phyloP scores from a whole-genome alignment of 2,113 vertebrate species.

The Tragelaphus imberbis region DNA sequence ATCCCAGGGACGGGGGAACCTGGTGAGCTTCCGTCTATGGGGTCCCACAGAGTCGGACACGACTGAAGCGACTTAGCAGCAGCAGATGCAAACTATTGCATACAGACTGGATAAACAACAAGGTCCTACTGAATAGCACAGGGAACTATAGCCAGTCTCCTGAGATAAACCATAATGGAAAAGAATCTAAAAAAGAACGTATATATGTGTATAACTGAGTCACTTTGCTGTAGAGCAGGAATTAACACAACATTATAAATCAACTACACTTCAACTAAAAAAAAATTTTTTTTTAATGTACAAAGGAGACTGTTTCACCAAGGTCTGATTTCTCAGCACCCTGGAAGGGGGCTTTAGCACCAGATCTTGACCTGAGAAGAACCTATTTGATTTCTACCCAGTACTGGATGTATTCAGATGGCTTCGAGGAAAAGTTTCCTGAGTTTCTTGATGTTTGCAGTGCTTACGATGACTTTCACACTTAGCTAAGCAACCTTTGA shows the following conservation, averaged over 20 bases:
- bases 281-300: neutral
- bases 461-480: conserved; percentile 8
- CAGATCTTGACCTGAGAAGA: neutral
- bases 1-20: too few species aligned
- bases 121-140: neutral
- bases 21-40: too few species aligned
- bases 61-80: too few species aligned
- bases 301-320: neutral
- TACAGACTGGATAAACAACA: neutral
- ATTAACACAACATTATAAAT: neutral
- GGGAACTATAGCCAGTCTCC: neutral
- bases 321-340: neutral
- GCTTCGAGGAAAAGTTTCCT: conserved; percentile 48
- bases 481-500: conserved; percentile 49
- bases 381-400: neutral
- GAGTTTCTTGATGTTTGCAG: neutral
- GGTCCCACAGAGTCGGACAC: too few species aligned
- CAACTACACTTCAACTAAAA: neutral
- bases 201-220: neutral
- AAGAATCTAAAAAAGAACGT: neutral
- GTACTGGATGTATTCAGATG: neutral
- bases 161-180: neutral
- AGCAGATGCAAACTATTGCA: neutral
- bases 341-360: neutral
- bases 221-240: neutral